Percentiles rank a stretch among this genome's conserved stretches.
phyloP scores from a whole-genome alignment of 2,113 vertebrate genomes.

The Cryptomyrus ogoouensis region DNA sequence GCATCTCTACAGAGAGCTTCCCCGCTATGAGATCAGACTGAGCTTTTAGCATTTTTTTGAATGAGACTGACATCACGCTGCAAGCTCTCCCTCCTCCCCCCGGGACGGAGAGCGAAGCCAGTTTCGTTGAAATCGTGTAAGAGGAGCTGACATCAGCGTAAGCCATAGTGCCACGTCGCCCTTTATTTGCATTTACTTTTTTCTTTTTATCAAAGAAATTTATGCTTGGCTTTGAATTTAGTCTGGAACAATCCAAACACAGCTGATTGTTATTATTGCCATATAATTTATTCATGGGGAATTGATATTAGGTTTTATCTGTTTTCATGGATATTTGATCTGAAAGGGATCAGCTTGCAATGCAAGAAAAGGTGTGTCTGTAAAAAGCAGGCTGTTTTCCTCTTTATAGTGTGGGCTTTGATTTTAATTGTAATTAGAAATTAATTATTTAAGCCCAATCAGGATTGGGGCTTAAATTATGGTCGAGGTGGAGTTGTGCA shows the following conservation, averaged over 20 bases:
- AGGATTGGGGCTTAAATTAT: not conserved
- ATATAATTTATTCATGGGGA: not conserved
- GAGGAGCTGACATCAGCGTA: not conserved
- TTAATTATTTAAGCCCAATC: conserved; percentile 2
- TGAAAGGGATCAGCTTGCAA: not conserved
- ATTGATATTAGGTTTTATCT: not conserved
- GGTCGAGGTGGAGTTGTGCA: not conserved
- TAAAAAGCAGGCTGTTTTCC: not conserved
- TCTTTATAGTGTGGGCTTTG: not conserved
- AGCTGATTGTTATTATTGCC: not conserved
- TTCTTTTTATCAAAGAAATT: not conserved
- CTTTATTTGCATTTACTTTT: not conserved
- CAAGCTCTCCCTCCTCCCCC: not conserved
- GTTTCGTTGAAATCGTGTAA: not conserved
- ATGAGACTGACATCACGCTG: not conserved
- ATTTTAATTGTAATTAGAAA: not conserved
- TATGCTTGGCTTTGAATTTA: not conserved
- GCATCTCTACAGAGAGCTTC: not conserved
- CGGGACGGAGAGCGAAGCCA: not conserved
- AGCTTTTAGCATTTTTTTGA: not conserved
- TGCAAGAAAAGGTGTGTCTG: not conserved
- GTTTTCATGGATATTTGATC: not conserved
- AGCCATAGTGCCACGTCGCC: not conserved
- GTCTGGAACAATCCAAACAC: not conserved
- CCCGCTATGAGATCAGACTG: not conserved